Base-by-base conservation (phyloP, 2,888 invertebrate species). In the Gerosis bhagava region DNA sequence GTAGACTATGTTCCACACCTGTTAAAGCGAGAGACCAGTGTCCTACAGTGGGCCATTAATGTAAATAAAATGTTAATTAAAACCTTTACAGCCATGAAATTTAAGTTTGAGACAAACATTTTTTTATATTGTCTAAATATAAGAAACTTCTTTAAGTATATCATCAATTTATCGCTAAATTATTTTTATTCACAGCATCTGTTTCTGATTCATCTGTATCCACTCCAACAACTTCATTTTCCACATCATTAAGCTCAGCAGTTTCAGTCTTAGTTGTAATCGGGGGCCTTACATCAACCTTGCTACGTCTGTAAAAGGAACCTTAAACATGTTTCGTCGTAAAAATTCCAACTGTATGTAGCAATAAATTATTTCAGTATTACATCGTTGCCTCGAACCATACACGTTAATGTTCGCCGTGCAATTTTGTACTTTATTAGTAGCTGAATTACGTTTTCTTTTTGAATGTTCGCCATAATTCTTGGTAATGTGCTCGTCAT, bases 341-440 rank as follows among this genome's bases (percentile, higher is more conserved):
- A 54, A 59, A 60, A 58, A 54, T 51, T 54, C 51, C 46, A 43
- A 36, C 51, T 49, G 54, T 51, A 58, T 60, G 59, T 65, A 57
- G 62, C 60, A 54, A 62, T 63, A 65, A 65, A 64, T 66, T 65
- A 63, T 61, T 62, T 56, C 49, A 59, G 55, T 56, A 56, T 60
- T 57, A 62, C 60, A 53, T 56, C 51, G 49, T 40, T 53, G 54
- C 31, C 49, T 56, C 54, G 54, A 55, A 54, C 54, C 59, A 50
- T 49, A 50, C 50, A 52, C 58, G 49, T 56, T 56, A 53, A 59
- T 58, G 58, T 57, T 68, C 68, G 73, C 63, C 63, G 65, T 74
- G 70, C 71, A 73, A 77, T 76, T 73, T 72, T 68, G 67, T 59
- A 63, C 70, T 73, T 76, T 77, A 77, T 70, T 64, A 60, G 65